These are phyloP conservation scores for Ictalurus punctatus DNA, from an alignment of 2,113 vertebrate species.

Conservation along the genomic window DNA sequence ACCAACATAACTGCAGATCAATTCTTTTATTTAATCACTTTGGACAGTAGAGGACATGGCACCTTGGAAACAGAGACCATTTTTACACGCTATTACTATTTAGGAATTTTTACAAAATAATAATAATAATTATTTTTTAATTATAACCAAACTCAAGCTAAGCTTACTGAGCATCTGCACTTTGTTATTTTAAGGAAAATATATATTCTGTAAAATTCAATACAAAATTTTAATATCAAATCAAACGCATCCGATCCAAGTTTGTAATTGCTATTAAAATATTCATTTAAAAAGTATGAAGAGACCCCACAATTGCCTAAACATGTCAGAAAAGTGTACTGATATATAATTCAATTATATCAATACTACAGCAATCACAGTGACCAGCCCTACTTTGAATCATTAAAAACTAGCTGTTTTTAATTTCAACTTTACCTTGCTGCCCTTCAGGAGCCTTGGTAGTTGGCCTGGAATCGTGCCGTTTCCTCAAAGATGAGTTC, in stretches of 20 bases:
- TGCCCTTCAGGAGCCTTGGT: conserved; percentile 73
- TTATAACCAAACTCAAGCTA: too few species aligned
- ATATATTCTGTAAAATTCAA: too few species aligned
- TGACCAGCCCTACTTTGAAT: background rate
- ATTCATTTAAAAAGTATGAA: background rate
- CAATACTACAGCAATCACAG: too few species aligned
- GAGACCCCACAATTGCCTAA: background rate
- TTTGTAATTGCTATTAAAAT: background rate
- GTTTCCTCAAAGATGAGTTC: conserved; percentile 88
- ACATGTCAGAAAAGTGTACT: background rate
- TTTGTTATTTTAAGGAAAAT: too few species aligned
- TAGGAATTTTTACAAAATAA: too few species aligned
- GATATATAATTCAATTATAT: background rate
- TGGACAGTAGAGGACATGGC: too few species aligned
- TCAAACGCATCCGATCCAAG: too few species aligned
- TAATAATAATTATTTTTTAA: too few species aligned
- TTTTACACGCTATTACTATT: too few species aligned
- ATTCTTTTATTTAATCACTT: background rate
- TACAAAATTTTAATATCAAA: too few species aligned
- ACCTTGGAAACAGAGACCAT: too few species aligned
- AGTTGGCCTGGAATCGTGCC: conserved; percentile 80
- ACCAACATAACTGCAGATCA: background rate
- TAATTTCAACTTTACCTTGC: conserved; percentile 48
- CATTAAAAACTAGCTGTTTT: background rate
- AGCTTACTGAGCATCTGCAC: too few species aligned